phyloP scores from a whole-genome alignment of 2,113 vertebrate species.

The Pogona vitticeps region DNA sequence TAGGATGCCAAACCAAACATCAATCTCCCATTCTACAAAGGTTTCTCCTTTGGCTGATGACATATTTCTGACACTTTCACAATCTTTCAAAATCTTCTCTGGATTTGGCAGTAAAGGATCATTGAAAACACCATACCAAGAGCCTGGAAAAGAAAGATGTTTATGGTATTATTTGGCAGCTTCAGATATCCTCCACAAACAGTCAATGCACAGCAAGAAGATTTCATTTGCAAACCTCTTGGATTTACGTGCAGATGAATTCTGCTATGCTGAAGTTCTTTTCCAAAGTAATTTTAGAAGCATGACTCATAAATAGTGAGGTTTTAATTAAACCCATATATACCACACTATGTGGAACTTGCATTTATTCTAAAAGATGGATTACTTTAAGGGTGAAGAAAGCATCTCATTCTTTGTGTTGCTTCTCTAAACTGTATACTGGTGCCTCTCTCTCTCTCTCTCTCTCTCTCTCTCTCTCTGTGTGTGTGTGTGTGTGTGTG shows the following conservation, averaged over 20 bases:
- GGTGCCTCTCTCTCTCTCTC: too few relatives aligned
- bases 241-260: conserved; percentile 58
- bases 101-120: conserved; percentile 78
- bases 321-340: conserved; percentile 44
- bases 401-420: conserved; percentile 7
- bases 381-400: conserved; percentile 11
- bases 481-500: too few relatives aligned
- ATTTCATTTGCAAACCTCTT: conserved; percentile 57
- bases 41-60: conserved; percentile 46
- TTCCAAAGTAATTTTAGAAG: conserved; percentile 37
- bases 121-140: conserved; percentile 79
- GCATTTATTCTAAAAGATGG: conserved; percentile 14
- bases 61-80: conserved; percentile 41
- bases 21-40: conserved; percentile 50
- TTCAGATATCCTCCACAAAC: conserved; percentile 45
- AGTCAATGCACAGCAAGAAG: conserved; percentile 35
- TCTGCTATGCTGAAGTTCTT: conserved; percentile 55
- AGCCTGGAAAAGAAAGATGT: conserved; percentile 74
- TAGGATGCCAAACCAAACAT: conserved; percentile 53
- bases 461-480: too few relatives aligned
- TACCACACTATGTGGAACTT: conserved; percentile 4
- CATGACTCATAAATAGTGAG: conserved; percentile 4
- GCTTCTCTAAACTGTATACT: background rate
- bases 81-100: conserved; percentile 71
- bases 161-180: conserved; percentile 60